Percentiles rank a stretch among this genome's conserved stretches.
Evolutionary conservation across 2,888 invertebrate genomes (phyloP).

Genomic region (Flexamia atlantica): DNA sequence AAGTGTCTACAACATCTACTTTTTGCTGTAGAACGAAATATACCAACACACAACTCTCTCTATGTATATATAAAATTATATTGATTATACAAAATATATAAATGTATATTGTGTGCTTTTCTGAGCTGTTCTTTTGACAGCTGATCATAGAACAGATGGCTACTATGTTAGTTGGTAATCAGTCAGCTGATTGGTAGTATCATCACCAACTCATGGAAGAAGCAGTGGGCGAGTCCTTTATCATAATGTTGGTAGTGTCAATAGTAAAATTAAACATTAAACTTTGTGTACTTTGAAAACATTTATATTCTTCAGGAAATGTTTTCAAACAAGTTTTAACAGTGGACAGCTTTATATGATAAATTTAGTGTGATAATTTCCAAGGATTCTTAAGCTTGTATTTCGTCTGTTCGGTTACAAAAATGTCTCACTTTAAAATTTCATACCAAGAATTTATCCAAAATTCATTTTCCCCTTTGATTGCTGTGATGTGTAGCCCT

Average conservation of each 20-base stretch:
- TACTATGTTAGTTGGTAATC: neutral
- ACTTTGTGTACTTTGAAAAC: neutral
- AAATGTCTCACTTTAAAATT: constrained; percentile 74
- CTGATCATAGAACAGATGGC: neutral
- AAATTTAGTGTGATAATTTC: neutral
- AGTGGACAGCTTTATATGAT: neutral
- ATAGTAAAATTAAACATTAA: neutral
- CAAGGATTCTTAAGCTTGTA: neutral
- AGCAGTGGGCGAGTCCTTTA: constrained; percentile 26
- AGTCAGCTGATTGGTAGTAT: constrained; percentile 2
- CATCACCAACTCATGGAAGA: neutral
- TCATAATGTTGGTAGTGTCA: constrained; percentile 11
- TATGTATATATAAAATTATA: no score
- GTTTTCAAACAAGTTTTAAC: neutral
- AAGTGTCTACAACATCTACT: no score
- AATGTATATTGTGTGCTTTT: no score
- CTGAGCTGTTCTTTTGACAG: neutral
- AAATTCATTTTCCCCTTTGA: constrained; percentile 92
- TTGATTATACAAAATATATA: no score
- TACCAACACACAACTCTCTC: no score
- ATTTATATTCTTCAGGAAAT: neutral
- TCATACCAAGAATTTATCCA: constrained; percentile 92
- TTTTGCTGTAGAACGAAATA: no score
- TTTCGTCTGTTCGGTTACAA: neutral
- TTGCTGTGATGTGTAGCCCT: constrained; percentile 90